These are phyloP conservation scores for Sitophilus oryzae DNA, from an alignment of 1,140 invertebrate species.

Conservation along the genomic window DNA sequence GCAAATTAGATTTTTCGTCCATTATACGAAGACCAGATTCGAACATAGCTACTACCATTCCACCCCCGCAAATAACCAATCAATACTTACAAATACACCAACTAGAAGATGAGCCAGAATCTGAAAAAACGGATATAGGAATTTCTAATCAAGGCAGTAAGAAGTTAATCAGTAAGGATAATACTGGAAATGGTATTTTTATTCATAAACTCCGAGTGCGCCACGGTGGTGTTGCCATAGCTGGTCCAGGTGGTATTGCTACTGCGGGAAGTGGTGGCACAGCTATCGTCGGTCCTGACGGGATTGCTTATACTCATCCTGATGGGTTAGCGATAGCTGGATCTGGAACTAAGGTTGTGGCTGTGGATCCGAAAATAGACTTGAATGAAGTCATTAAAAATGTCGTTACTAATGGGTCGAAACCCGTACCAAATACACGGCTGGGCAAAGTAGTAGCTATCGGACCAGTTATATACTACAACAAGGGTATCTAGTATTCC, in stretches of 20 bases:
- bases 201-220: constrained; percentile 60
- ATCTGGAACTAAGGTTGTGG: constrained; percentile 57
- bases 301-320: constrained; percentile 62
- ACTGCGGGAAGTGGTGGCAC: constrained; percentile 66
- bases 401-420: constrained; percentile 36
- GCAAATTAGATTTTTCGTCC: not conserved
- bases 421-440: constrained; percentile 36
- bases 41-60: constrained; percentile 5
- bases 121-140: constrained; percentile 27
- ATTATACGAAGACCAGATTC: not conserved
- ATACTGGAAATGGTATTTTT: constrained; percentile 51
- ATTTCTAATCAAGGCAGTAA: constrained; percentile 31
- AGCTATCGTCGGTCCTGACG: constrained; percentile 66
- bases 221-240: constrained; percentile 66
- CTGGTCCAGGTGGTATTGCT: constrained; percentile 65
- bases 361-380: constrained; percentile 53
- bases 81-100: constrained; percentile 25
- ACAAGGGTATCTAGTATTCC: constrained; percentile 44
- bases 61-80: constrained; percentile 18
- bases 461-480: constrained; percentile 63
- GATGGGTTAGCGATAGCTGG: constrained; percentile 63
- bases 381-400: constrained; percentile 42
- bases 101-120: constrained; percentile 22
- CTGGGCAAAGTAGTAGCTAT: constrained; percentile 61
- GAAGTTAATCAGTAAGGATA: constrained; percentile 38